Evolutionary conservation across 2,797 vertebrate species (phyloP), one percentile per base, ranked within the genome.

Genomic region (Tolypeutes matacus): DNA sequence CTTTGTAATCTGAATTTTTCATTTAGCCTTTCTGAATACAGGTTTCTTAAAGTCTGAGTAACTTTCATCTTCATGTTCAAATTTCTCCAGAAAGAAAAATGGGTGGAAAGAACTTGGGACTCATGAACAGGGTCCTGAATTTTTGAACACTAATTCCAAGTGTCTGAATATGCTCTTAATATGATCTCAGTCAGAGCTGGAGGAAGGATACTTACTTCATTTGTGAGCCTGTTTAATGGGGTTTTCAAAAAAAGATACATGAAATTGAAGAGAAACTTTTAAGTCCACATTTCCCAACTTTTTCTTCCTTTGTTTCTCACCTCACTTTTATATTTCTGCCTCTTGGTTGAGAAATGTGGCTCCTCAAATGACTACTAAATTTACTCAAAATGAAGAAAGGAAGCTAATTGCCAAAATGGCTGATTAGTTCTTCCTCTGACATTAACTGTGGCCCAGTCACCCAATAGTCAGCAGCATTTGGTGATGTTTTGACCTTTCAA

Each of bases 401-500:
- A 92, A 1, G 5, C 17, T 90, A 86, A 76, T 70, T 88, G 14
- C 7, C 42, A 65, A 85, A 95, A 76, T 72, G 31, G 2, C 36
- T 87, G 20, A 64, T 46, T 69, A 84, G 70, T 76, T 90, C 23
- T 64, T 84, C 89, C 25, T 84, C 23, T 65, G 51, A 86, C 36
- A 11, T 76, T 80, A 83, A 8, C 18, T 86, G 3, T 70, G 34
- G 65, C 58, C 17, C 64, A 67, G 15, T 88, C 51, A 90, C 42
- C 87, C 42, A 95, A 76, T 42, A 72, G 42, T 12, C n/a, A 96
- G 56, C 5, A 64, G 34, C 34, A 82, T 65, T 29, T 58, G 6
- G 25, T 31, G 17, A 73, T 91, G 31, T 81, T 84, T 25, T 96
- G 73, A 92, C 73, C 29, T 93, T 95, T 95, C 64, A 92, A 75